Evolutionary conservation across 2,113 vertebrate species (phyloP), one percentile per base, ranked within the genome.

Genomic region (Rostratula benghalensis): DNA sequence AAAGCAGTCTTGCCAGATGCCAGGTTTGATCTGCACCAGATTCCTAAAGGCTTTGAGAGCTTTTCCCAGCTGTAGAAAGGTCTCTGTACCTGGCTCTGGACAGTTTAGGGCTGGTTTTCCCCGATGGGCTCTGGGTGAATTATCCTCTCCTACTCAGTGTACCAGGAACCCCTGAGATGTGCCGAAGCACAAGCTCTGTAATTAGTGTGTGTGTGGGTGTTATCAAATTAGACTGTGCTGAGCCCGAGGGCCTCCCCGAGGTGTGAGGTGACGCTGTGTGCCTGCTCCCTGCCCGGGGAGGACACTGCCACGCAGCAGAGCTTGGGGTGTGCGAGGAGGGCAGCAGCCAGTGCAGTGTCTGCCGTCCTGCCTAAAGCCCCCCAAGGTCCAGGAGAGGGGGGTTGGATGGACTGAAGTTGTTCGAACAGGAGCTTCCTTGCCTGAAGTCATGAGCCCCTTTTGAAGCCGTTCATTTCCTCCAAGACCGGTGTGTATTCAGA

Each of bases 391-490:
- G 35, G 50, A 71, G 31, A 53, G 57, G 61, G 60, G 75, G 33
- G 10, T 27, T 46, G 35, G 35, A 24, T 35, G 41, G 31, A 35
- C 35, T 56, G 18, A 27, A 46, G 43, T 57, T 1, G 1, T 60
- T 94, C 61, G 54, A 87, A n/a, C 51, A 69, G 28, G 46, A 71
- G 41, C 27, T 61, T 54, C 53, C 31, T 21, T 51, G 41, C 24
- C 48, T 70, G 50, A 87, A 91, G 73, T 67, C 30, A 70, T 22
- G 18, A 83, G 64, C 33, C 33, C 39, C 13, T 91, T 94, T 78
- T 83, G 76, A 81, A 95, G 68, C 31, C 56, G 84, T 93, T 95
- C 65, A 79, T 92, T 96, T 95, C 82, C 88, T 90, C 46, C 59
- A 85, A 59, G 43, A 86, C 8, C 60, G 50, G 25, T n/a, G 77